Percentiles rank a stretch among this genome's conserved stretches.
These are phyloP conservation scores for Cryptocheilus praepositus DNA, from an alignment of 2,888 invertebrate genomes.

Conservation along the genomic window DNA sequence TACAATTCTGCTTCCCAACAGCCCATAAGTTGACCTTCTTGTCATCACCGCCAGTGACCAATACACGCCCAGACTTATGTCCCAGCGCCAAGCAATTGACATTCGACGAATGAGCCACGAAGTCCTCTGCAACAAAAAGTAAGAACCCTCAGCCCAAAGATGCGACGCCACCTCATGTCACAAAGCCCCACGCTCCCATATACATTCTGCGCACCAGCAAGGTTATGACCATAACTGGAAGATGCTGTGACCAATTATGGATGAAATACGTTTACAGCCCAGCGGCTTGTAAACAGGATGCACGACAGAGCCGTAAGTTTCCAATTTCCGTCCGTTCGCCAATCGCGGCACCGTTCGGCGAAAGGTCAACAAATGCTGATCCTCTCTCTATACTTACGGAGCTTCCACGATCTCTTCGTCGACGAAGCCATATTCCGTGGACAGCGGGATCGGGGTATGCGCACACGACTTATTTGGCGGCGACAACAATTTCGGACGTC, in stretches of 20 bases:
- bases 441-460: constrained; percentile 55
- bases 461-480: constrained; percentile 71
- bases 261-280: not conserved
- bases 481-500: constrained; percentile 64
- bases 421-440: constrained; percentile 73
- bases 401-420: constrained; percentile 87
- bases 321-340: too few relatives aligned
- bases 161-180: too few relatives aligned
- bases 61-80: constrained; percentile 92
- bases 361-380: constrained; percentile 16
- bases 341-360: not conserved
- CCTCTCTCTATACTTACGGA: constrained; percentile 80
- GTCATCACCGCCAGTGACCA: constrained; percentile 97
- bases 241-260: constrained; percentile 26
- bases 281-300: constrained; percentile 36
- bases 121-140: constrained; percentile 82
- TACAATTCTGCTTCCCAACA: constrained; percentile 94
- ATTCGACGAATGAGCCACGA: constrained; percentile 90
- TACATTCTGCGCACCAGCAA: not conserved
- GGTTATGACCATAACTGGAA: constrained; percentile 50
- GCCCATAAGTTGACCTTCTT: constrained; percentile 98
- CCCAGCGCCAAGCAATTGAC: constrained; percentile 93
- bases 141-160: too few relatives aligned
- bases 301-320: not conserved
- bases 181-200: not conserved